Evolutionary conservation across 2,888 invertebrate genomes (phyloP), one percentile per base, ranked within the genome.

Genomic region (Morpho deidamia): DNA sequence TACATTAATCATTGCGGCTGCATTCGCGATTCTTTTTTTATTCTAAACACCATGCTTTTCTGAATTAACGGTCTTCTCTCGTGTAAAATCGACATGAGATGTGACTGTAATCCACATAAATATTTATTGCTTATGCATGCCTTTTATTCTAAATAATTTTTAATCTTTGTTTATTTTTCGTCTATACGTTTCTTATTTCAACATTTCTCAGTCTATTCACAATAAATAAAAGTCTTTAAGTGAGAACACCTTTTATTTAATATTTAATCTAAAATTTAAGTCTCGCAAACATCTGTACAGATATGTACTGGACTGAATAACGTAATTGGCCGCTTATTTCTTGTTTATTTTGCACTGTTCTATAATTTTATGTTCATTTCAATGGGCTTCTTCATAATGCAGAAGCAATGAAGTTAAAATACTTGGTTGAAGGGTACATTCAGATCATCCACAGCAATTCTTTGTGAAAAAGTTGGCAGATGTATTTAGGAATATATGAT

Each of bases 1-100:
- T 76, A 78, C 78, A 71, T 70, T 67, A 63, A 65, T 70, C 87
- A 87, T 89, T 89, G 88, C 87, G 68, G 77, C 88, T 89, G 89
- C 88, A 87, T 86, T 78, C 69, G 70, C 72, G 55, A 65, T 54
- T 62, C 76, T 56, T 51, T 43, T 23, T 53, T 14, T 40, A 37
- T 50, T 51, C 51, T 41, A 38, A 56, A 44, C 39, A 12, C 53
- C 46, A 54, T 49, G 48, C 45, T 47, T 60, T 42, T 54, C 49
- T 38, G 51, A 49, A 39, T 2, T 11, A 23, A 10, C 37, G 11
- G 32, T 35, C 23, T 33, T 46, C 10, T 35, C 51, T 50, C 14
- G 41, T 44, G 33, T 10, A 49, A n/a, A 23, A 40, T 43, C 41
- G 44, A 39, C 34, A 23, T 39, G n/a, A n/a, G n/a, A n/a, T n/a